These are phyloP conservation scores for Uromys caudimaculatus DNA, from an alignment of 2,797 vertebrate genomes.

Conservation along the genomic window DNA sequence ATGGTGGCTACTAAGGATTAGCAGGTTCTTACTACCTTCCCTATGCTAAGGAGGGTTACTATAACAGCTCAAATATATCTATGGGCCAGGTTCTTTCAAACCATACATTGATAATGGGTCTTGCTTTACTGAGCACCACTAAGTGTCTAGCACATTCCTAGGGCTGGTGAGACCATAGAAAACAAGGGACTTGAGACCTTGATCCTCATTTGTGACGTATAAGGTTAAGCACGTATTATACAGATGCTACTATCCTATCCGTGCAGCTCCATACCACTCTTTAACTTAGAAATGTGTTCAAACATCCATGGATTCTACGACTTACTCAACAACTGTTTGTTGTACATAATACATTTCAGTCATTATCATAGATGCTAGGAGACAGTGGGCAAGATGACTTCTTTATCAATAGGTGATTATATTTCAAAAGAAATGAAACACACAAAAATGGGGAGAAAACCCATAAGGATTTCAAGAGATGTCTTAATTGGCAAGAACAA, in stretches of 20 bases:
- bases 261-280: neutral
- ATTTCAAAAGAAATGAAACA: neutral
- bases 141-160: neutral
- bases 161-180: neutral
- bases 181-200: neutral
- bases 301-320: neutral
- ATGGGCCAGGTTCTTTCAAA: neutral
- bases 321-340: neutral
- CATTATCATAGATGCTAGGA: neutral
- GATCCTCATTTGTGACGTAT: neutral
- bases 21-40: neutral
- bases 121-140: neutral
- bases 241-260: neutral
- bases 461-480: neutral
- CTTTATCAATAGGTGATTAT: neutral
- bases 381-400: neutral
- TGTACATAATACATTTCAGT: neutral
- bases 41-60: accelerated
- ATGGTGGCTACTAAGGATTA: neutral
- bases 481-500: neutral
- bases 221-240: neutral
- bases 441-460: neutral
- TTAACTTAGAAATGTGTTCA: neutral
- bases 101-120: neutral
- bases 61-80: accelerated